phyloP scores from a whole-genome alignment of 2,113 vertebrate species.

The Copsychus sechellarum region DNA sequence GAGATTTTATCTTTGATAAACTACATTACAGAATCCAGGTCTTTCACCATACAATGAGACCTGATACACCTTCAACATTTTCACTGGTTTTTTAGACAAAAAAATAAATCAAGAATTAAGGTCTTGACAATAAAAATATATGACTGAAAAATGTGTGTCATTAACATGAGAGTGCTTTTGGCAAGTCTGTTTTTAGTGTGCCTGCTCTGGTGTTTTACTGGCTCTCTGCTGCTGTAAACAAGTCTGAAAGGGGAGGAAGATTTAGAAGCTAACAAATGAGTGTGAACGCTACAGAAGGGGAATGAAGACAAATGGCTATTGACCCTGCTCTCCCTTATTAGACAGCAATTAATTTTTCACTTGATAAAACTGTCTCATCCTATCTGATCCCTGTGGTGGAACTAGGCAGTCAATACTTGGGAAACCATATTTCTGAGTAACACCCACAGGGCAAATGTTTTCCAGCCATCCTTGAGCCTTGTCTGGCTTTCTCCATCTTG shows the following conservation, averaged over 20 bases:
- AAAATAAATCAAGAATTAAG: neutral
- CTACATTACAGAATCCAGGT: neutral
- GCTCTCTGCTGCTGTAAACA: constrained; percentile 9
- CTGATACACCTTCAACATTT: neutral
- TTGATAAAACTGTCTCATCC: neutral
- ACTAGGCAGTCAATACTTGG: neutral
- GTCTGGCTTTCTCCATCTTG: neutral
- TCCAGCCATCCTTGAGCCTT: neutral
- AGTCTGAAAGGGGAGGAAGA: neutral
- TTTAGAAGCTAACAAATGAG: constrained; percentile 12
- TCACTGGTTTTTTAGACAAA: neutral
- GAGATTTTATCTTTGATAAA: neutral
- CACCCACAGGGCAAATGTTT: neutral
- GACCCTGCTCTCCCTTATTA: neutral
- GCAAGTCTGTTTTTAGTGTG: neutral
- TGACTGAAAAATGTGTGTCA: neutral
- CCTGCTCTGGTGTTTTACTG: neutral
- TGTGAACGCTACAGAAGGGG: neutral
- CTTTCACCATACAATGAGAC: neutral
- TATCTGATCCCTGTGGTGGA: neutral
- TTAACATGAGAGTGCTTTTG: neutral
- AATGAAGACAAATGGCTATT: neutral
- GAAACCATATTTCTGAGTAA: neutral
- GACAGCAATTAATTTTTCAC: neutral
- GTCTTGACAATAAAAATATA: neutral